These are phyloP conservation scores for Brachionus asplanchnoidis DNA, from an alignment of 1,140 invertebrate species.

Conservation along the genomic window DNA sequence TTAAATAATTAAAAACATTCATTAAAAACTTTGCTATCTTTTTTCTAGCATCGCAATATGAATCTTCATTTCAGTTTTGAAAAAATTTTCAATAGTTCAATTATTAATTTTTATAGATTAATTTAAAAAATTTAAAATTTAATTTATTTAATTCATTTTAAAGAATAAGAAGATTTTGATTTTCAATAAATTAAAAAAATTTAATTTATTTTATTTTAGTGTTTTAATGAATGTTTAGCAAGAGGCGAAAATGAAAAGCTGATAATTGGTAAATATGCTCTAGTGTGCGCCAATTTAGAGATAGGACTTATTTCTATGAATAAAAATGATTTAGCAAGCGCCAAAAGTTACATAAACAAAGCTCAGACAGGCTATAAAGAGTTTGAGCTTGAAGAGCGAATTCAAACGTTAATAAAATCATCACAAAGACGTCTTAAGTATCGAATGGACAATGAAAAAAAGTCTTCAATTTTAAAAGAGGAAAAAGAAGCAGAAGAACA, in stretches of 20 bases:
- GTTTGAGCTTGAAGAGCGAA: conserved; percentile 32
- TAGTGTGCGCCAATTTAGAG: conserved; percentile 40
- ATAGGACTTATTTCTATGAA: background rate
- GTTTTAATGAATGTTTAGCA: conserved; percentile 30
- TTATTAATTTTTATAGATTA: too few species aligned
- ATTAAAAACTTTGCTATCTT: too few species aligned
- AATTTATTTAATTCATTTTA: background rate
- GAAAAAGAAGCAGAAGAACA: conserved; percentile 3
- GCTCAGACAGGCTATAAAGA: conserved; percentile 26
- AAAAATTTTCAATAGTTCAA: too few species aligned
- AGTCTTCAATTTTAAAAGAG: background rate
- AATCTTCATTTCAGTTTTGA: too few species aligned
- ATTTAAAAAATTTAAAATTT: background rate
- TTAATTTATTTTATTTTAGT: background rate
- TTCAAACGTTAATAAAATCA: conserved; percentile 15
- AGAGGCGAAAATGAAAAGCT: conserved; percentile 57
- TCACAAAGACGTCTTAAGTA: background rate
- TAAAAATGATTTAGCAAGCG: background rate
- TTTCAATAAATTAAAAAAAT: background rate
- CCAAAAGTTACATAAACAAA: conserved; percentile 23
- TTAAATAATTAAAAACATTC: too few species aligned
- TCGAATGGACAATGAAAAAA: background rate
- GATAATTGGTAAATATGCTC: conserved; percentile 58
- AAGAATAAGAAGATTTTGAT: background rate
- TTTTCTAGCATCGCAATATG: too few species aligned